These are phyloP conservation scores for Ormyrus thymus DNA, from an alignment of 2,888 invertebrate genomes.

Conservation along the genomic window DNA sequence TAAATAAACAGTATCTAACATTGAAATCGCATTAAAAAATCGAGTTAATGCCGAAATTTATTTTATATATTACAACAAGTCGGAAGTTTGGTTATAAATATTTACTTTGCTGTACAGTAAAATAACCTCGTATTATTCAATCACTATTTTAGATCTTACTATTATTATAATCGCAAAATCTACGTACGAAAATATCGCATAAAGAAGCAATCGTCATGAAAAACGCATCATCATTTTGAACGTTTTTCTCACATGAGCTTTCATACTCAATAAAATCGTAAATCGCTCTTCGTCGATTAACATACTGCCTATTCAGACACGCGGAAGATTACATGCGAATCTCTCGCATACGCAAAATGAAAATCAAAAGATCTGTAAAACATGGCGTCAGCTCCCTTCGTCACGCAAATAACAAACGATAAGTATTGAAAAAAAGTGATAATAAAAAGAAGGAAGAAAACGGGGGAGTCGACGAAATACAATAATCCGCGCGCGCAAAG, in stretches of 20 bases:
- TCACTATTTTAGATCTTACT: background rate
- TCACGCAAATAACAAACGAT: constrained; percentile 21
- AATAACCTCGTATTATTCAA: background rate
- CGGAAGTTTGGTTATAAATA: no score
- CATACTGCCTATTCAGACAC: constrained; percentile 42
- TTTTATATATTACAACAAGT: background rate
- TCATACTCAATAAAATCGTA: background rate
- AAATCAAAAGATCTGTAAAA: constrained; percentile 5
- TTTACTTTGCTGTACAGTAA: background rate
- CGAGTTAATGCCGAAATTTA: no score
- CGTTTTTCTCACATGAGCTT: no score
- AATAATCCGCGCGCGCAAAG: constrained; percentile 16
- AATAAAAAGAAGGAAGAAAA: background rate
- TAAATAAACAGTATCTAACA: no score
- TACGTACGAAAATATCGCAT: background rate
- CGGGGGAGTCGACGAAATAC: constrained; percentile 7
- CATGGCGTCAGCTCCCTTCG: constrained; percentile 2
- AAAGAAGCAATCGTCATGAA: no score
- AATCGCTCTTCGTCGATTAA: constrained; percentile 25
- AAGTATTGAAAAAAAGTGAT: background rate
- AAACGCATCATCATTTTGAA: no score
- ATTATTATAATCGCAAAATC: constrained; percentile 5
- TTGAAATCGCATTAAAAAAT: no score
- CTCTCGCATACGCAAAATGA: constrained; percentile 31
- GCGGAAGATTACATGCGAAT: constrained; percentile 16